Evolutionary conservation across 2,113 vertebrate genomes (phyloP).

Genomic region (Monopterus albus): DNA sequence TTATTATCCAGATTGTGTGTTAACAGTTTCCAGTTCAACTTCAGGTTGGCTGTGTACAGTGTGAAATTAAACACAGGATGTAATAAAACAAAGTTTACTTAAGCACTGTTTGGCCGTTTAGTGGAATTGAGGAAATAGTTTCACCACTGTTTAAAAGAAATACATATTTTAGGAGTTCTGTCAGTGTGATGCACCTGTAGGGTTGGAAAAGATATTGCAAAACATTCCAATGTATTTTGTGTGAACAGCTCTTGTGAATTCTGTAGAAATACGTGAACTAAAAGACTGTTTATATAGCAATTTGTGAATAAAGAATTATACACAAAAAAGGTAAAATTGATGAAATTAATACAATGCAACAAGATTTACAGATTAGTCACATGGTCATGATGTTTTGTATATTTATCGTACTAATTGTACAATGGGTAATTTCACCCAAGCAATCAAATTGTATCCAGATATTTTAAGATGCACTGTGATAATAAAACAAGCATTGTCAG

Average conservation of each 20-base stretch:
- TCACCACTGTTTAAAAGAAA: too few relatives aligned
- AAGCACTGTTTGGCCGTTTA: neutral
- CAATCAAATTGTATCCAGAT: too few relatives aligned
- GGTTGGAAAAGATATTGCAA: neutral
- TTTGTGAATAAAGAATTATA: constrained; percentile 39
- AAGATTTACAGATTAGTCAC: neutral
- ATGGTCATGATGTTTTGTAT: too few relatives aligned
- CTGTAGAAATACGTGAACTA: constrained; percentile 4
- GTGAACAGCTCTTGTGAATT: constrained; percentile 8
- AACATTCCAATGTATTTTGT: neutral
- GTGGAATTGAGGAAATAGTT: too few relatives aligned
- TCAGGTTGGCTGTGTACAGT: too few relatives aligned
- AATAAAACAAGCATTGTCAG: too few relatives aligned
- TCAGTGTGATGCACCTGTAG: neutral
- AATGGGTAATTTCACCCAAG: too few relatives aligned
- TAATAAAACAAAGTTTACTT: too few relatives aligned
- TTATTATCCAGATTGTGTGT: too few relatives aligned
- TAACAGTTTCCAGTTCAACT: too few relatives aligned
- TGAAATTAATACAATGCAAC: neutral
- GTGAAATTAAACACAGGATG: too few relatives aligned
- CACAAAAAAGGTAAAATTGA: neutral
- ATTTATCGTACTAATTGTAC: neutral
- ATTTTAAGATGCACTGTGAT: too few relatives aligned
- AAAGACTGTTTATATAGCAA: neutral
- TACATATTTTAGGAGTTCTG: neutral